Percentiles rank a stretch among this genome's conserved stretches.
Evolutionary conservation across 2,113 vertebrate genomes (phyloP).

Genomic region (Mus musculus): DNA sequence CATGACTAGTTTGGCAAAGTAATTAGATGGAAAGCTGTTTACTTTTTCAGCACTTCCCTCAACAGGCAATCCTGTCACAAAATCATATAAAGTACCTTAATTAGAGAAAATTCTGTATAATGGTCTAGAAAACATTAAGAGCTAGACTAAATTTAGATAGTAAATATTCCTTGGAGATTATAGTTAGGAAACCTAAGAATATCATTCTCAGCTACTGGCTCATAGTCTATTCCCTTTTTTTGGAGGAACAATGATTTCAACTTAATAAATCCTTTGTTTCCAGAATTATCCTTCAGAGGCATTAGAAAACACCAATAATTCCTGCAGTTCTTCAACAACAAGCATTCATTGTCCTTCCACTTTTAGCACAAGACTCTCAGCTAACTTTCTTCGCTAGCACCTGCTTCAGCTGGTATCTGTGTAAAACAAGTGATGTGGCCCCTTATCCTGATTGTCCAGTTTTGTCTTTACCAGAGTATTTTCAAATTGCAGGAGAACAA

Average conservation of each 20-base stretch:
- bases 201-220: background rate
- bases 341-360: background rate
- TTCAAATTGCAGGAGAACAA: background rate
- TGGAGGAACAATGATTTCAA: background rate
- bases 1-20: slow-evolving; percentile 13
- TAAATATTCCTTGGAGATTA: background rate
- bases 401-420: background rate
- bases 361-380: background rate
- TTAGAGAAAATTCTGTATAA: slow-evolving; percentile 49
- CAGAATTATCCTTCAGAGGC: background rate
- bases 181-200: background rate
- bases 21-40: background rate
- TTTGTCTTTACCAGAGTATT: background rate
- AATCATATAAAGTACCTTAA: slow-evolving; percentile 35
- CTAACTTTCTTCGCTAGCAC: background rate
- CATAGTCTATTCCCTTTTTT: background rate
- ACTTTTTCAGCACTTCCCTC: background rate
- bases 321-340: background rate
- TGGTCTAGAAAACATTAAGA: slow-evolving; percentile 2
- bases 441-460: background rate
- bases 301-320: background rate
- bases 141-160: slow-evolving; percentile 6
- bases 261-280: background rate
- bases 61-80: slow-evolving; percentile 5
- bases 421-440: background rate